phyloP scores from a whole-genome alignment of 2,888 invertebrate species.

The Xestobium rufovillosum region DNA sequence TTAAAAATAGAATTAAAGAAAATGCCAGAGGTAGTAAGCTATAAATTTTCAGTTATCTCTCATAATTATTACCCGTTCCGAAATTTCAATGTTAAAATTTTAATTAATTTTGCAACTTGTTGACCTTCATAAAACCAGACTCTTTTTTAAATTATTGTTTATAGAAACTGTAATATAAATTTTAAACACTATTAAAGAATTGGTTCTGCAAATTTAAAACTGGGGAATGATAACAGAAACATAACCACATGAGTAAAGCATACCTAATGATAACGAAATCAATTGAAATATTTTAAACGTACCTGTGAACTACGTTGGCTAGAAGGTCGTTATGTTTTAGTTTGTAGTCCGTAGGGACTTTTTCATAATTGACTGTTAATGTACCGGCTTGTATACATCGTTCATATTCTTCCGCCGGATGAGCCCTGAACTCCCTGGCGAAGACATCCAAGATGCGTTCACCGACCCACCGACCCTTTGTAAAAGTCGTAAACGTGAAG shows the following conservation, averaged over 20 bases:
- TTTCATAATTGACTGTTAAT: conserved; percentile 87
- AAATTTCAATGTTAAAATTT: too few species aligned
- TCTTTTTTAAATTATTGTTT: too few species aligned
- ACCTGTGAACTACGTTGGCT: conserved; percentile 93
- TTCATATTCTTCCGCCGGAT: conserved; percentile 87
- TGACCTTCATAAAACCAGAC: too few species aligned
- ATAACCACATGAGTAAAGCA: neutral
- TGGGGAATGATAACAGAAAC: neutral
- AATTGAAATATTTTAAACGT: conserved; percentile 30
- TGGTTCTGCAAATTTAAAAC: neutral
- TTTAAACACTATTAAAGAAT: neutral
- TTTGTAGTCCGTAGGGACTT: conserved; percentile 83
- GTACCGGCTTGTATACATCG: conserved; percentile 86
- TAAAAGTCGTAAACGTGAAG: conserved; percentile 93
- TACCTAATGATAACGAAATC: neutral
- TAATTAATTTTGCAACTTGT: too few species aligned
- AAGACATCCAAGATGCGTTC: conserved; percentile 89
- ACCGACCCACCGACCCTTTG: conserved; percentile 94
- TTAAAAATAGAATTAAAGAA: too few species aligned
- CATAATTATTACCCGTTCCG: too few species aligned
- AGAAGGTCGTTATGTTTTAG: conserved; percentile 89
- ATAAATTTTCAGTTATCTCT: too few species aligned
- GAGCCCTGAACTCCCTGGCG: conserved; percentile 87
- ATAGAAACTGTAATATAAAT: too few species aligned
- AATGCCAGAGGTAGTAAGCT: too few species aligned